These are phyloP conservation scores for Agonum fuliginosum DNA, from an alignment of 2,888 invertebrate species.

Conservation along the genomic window DNA sequence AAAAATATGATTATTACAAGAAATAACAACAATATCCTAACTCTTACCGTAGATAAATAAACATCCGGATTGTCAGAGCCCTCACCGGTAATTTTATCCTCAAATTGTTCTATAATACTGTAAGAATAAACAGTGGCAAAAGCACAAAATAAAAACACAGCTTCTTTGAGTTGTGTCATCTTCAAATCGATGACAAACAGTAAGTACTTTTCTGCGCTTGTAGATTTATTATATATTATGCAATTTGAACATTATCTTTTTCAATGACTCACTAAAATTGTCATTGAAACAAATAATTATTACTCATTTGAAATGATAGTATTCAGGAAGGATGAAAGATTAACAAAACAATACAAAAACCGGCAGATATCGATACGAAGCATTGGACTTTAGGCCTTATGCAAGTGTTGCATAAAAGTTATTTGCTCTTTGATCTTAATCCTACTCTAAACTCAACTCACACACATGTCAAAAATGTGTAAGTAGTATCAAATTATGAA, in stretches of 20 bases:
- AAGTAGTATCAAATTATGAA: constrained; percentile 3
- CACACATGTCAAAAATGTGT: constrained; percentile 25
- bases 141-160: background rate
- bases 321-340: background rate
- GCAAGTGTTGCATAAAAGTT: background rate
- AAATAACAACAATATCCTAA: constrained; percentile 6
- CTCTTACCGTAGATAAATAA: constrained; percentile 67
- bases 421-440: too few species aligned
- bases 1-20: constrained; percentile 31
- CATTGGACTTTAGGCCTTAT: background rate
- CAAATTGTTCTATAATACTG: constrained; percentile 29
- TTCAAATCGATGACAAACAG: background rate
- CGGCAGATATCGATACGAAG: background rate
- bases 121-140: background rate
- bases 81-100: background rate
- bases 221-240: constrained; percentile 22
- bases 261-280: constrained; percentile 30
- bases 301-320: constrained; percentile 6
- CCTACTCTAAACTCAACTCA: too few species aligned
- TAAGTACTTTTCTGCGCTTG: background rate
- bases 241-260: background rate
- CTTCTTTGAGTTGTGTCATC: constrained; percentile 1
- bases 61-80: constrained; percentile 66
- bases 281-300: constrained; percentile 32
- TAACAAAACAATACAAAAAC: constrained; percentile 15